Percentiles rank a stretch among this genome's conserved stretches.
phyloP scores from a whole-genome alignment of 2,797 vertebrate species.

The Neosilurus hyrtlii region DNA sequence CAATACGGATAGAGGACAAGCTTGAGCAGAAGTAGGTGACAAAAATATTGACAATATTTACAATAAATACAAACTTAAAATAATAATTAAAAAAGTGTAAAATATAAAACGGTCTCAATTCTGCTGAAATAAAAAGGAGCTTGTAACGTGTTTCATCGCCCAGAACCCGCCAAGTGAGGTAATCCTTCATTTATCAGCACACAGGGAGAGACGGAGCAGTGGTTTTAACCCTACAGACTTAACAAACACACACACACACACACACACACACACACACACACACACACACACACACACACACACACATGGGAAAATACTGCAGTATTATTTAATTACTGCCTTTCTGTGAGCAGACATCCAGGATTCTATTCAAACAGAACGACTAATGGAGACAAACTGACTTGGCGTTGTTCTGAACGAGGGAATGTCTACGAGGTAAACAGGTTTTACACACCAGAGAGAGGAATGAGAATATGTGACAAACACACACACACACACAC shows the following conservation, averaged over 20 bases:
- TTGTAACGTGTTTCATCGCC: too few relatives aligned
- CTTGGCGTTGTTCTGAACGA: background rate
- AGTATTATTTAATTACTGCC: background rate
- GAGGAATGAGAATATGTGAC: background rate
- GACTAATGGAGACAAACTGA: conserved; percentile 19
- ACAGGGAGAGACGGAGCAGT: background rate
- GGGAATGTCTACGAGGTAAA: background rate
- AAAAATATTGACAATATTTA: background rate
- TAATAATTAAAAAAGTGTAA: background rate
- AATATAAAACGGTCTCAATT: background rate
- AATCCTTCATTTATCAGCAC: background rate
- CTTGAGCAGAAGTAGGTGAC: too few relatives aligned
- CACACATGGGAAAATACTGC: background rate
- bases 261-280: too few relatives aligned
- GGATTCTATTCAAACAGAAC: conserved; percentile 10
- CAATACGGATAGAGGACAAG: background rate
- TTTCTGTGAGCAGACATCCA: background rate
- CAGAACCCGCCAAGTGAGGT: background rate
- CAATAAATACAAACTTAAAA: background rate
- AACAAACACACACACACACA: too few relatives aligned
- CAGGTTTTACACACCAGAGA: background rate
- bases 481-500: conserved; percentile 1
- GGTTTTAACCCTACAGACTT: background rate
- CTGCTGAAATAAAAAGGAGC: background rate
- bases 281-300: background rate